Base-by-base conservation (phyloP, 1,140 invertebrate species). In the Parasteatoda tepidariorum region DNA sequence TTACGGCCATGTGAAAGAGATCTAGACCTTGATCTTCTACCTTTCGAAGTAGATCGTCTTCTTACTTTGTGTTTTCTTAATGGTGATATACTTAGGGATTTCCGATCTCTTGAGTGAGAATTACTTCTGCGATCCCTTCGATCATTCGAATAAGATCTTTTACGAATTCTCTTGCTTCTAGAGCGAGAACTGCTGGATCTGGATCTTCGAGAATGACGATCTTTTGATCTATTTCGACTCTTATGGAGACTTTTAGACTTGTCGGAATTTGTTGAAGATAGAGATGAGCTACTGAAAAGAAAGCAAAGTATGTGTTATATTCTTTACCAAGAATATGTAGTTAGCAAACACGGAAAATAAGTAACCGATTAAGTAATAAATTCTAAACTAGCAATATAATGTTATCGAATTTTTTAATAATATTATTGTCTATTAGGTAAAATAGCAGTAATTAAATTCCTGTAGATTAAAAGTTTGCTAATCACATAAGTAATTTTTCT, bases 1-100 rank as follows among this genome's bases (percentile, higher is more conserved):
- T n/a, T n/a, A n/a, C 38, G 38, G 9, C 38, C 38, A 48, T 48
- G 38, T 48, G 76, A 81, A 59, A 4, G 48, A 26, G 76, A 81
- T 9, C 73, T 62, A 28, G 34, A 64, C 22, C 15, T 62, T 11
- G 73, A 66, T 18, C 24, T 31, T 66, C 62, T 28, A n/a, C 30
- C 11, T 70, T 38, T 22, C 2, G 67, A 41, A 41, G 7, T 6
- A 70, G 64, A 67, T 22, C 64, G 2, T 15, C 18, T 70, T 34
- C 30, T 28, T 48, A 22, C 11, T 61, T 76, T 30, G 1, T 22
- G 57, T 22, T n/a, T 41, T 30, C 9, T 57, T 24, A 55, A 71
- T 18, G 24, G 54, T 13, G 71, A 74, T n/a, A 22, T 61, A 31
- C 71, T 74, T 9, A 31, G 26, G 9, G 73, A 38, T 38, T 76